A percentile compares a stretch with the other conserved stretches of the same genome.
Evolutionary conservation across 2,113 vertebrate genomes (phyloP).

Genomic region (Misgurnus mizolepis): DNA sequence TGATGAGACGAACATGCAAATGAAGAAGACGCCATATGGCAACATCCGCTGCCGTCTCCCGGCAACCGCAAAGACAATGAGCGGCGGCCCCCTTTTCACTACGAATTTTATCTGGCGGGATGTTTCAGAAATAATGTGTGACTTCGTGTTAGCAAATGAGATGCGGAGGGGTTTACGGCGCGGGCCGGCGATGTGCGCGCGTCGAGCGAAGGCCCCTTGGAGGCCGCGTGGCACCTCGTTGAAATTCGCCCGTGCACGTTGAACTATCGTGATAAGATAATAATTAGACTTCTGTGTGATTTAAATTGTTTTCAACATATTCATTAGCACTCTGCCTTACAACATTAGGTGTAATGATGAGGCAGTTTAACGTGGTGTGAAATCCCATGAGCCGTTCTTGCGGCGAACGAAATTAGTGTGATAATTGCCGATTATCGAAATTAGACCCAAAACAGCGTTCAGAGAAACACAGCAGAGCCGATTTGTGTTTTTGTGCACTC

Average conservation of each 20-base stretch:
- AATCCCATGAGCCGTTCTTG: slow-evolving; percentile 5
- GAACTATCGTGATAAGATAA: slow-evolving; percentile 17
- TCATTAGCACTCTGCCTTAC: slow-evolving; percentile 29
- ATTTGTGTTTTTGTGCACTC: background rate
- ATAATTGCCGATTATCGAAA: slow-evolving; percentile 29
- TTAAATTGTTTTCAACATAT: slow-evolving; percentile 33
- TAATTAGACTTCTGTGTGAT: slow-evolving; percentile 23
- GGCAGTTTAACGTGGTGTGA: background rate
- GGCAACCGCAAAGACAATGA: slow-evolving; percentile 53
- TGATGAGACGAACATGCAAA: slow-evolving; percentile 55
- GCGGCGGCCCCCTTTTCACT: slow-evolving; percentile 44
- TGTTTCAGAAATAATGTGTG: slow-evolving; percentile 36
- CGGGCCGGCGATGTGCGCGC: background rate
- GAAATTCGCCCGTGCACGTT: background rate
- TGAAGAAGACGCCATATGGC: slow-evolving; percentile 36
- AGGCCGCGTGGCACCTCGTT: background rate
- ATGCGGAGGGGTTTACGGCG: background rate
- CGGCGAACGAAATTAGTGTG: background rate
- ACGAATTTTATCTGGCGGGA: slow-evolving; percentile 24
- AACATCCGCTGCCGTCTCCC: slow-evolving; percentile 52
- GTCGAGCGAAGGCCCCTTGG: too few relatives aligned
- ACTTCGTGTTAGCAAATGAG: slow-evolving; percentile 40
- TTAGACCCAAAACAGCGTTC: slow-evolving; percentile 11
- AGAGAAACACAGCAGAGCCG: background rate
- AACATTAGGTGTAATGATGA: slow-evolving; percentile 31